These are phyloP conservation scores for Drosophila bipectinata DNA, from an alignment of 1,140 invertebrate genomes.

Conservation along the genomic window DNA sequence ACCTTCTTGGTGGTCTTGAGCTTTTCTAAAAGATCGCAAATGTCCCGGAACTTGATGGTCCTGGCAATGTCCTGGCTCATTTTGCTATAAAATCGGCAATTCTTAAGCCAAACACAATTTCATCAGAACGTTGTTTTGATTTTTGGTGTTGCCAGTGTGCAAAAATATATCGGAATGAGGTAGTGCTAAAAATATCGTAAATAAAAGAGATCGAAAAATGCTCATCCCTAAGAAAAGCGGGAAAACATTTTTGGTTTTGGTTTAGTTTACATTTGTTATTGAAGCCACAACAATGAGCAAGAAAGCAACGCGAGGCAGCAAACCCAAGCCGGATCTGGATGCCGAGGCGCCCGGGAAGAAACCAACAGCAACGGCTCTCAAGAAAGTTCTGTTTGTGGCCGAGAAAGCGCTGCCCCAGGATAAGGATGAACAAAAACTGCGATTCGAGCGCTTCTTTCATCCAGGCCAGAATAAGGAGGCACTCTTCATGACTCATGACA, in stretches of 20 bases:
- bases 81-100: background rate
- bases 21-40: slow-evolving; percentile 69
- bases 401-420: slow-evolving; percentile 47
- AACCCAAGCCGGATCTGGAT: slow-evolving; percentile 65
- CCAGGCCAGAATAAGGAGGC: slow-evolving; percentile 62
- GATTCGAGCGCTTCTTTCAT: slow-evolving; percentile 70
- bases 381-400: slow-evolving; percentile 71
- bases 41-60: slow-evolving; percentile 72
- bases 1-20: slow-evolving; percentile 48
- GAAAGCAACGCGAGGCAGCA: slow-evolving; percentile 50
- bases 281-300: slow-evolving; percentile 48
- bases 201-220: background rate
- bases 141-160: background rate
- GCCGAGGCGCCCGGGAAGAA: slow-evolving; percentile 12
- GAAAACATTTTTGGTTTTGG: background rate
- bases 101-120: slow-evolving; percentile 16
- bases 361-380: slow-evolving; percentile 29
- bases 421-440: slow-evolving; percentile 34
- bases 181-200: background rate
- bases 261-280: background rate
- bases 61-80: slow-evolving; percentile 58
- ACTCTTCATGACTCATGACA: slow-evolving; percentile 58
- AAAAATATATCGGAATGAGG: background rate
- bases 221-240: background rate
- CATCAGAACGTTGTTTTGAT: slow-evolving; percentile 17